A percentile compares a stretch with the other conserved stretches of the same genome.
Evolutionary conservation across 2,888 invertebrate genomes (phyloP).

Genomic region (Heteropelma amictum): DNA sequence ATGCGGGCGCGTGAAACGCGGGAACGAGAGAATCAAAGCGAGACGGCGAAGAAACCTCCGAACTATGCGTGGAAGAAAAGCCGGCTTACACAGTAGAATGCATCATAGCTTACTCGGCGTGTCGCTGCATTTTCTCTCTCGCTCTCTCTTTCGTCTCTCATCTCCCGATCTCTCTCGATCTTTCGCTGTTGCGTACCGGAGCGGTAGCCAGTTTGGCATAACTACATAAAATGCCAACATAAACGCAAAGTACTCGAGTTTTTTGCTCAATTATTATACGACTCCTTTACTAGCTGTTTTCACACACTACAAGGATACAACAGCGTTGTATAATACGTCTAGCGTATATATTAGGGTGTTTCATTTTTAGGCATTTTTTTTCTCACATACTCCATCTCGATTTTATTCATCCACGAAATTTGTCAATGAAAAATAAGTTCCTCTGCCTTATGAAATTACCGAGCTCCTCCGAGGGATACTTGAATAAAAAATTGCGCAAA

Average conservation of each 20-base stretch:
- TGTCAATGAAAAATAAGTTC: too few relatives aligned
- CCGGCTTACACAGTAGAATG: conserved; percentile 51
- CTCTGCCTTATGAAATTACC: too few relatives aligned
- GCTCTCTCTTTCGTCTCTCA: conserved; percentile 6
- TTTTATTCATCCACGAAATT: too few relatives aligned
- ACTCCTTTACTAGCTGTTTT: conserved; percentile 50
- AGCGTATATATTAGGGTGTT: too few relatives aligned
- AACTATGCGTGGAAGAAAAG: conserved; percentile 55
- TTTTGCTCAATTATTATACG: conserved; percentile 52
- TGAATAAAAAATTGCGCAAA: too few relatives aligned
- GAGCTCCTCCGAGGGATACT: too few relatives aligned
- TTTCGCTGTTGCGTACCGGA: conserved; percentile 7
- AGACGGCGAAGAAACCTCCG: conserved; percentile 40
- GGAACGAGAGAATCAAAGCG: neutral
- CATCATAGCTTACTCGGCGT: conserved; percentile 48
- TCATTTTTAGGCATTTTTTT: neutral
- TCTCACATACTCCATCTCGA: neutral
- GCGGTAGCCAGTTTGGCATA: conserved; percentile 44
- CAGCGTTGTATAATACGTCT: too few relatives aligned
- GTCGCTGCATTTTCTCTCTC: neutral
- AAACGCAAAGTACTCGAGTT: conserved; percentile 54
- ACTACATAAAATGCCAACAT: conserved; percentile 54
- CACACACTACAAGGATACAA: conserved; percentile 4
- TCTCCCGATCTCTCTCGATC: neutral
- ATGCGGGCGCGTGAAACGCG: neutral